Evolutionary conservation across 1,140 invertebrate genomes (phyloP).

Genomic region (Anagrus nilaparvatae): DNA sequence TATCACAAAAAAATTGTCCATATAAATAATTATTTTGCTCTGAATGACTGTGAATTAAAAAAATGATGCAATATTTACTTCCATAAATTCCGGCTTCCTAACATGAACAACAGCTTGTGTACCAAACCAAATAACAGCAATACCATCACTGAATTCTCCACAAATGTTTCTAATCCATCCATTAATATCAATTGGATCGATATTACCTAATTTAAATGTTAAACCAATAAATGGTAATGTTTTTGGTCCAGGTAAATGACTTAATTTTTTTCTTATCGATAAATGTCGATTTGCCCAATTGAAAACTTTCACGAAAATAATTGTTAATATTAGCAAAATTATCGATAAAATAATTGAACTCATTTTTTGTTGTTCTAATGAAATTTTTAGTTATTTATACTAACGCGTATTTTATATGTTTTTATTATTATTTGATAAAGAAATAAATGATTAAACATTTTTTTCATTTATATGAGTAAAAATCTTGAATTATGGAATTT

Average conservation of each 20-base stretch:
- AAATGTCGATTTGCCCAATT: background rate
- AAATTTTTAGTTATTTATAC: too few species aligned
- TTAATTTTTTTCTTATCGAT: background rate
- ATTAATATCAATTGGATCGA: slow-evolving; percentile 1
- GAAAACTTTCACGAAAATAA: background rate
- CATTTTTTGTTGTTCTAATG: too few species aligned
- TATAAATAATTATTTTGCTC: background rate
- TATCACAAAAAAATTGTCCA: slow-evolving; percentile 11
- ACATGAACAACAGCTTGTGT: slow-evolving; percentile 17
- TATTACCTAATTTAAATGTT: slow-evolving; percentile 1
- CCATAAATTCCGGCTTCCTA: slow-evolving; percentile 25
- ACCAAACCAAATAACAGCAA: slow-evolving; percentile 23
- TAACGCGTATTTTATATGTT: too few species aligned
- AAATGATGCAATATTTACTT: slow-evolving; percentile 18
- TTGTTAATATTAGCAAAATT: too few species aligned
- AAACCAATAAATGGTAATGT: slow-evolving; percentile 19
- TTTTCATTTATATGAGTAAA: too few species aligned
- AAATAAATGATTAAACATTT: too few species aligned
- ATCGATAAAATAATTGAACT: too few species aligned
- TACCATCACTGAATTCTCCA: slow-evolving; percentile 20
- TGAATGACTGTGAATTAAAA: background rate
- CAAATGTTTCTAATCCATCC: slow-evolving; percentile 15
- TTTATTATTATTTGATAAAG: too few species aligned
- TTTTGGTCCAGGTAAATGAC: slow-evolving; percentile 10
- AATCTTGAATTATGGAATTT: too few species aligned